phyloP scores from a whole-genome alignment of 2,797 vertebrate genomes.

The Rhynchonycteris naso region DNA sequence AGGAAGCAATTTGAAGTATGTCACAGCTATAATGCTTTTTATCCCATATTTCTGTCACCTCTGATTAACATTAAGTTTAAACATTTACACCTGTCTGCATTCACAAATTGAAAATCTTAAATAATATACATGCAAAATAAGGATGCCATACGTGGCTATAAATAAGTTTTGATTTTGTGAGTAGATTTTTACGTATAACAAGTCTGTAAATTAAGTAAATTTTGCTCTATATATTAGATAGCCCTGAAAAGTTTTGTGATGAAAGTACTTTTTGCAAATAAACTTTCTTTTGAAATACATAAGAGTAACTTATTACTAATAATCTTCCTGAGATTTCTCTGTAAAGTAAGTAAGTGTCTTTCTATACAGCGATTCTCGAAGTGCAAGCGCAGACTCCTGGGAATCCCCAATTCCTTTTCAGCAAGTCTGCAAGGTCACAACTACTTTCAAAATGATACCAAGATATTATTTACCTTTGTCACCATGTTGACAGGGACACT shows the following conservation, averaged over 20 bases:
- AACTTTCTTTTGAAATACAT: slow-evolving; percentile 31
- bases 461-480: background rate
- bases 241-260: background rate
- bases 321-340: background rate
- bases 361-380: background rate
- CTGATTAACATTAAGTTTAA: slow-evolving; percentile 21
- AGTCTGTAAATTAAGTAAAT: background rate
- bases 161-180: background rate
- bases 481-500: background rate
- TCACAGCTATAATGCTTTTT: background rate
- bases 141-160: background rate
- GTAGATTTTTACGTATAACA: background rate
- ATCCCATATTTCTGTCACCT: background rate
- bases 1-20: background rate
- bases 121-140: background rate
- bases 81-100: background rate
- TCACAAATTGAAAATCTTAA: slow-evolving; percentile 19
- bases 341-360: background rate
- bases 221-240: background rate
- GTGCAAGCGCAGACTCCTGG: background rate
- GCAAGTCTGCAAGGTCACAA: background rate
- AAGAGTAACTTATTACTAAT: slow-evolving; percentile 5
- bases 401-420: background rate
- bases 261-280: slow-evolving; percentile 16
- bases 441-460: background rate